A percentile compares a stretch with the other conserved stretches of the same genome.
These are phyloP conservation scores for Bellardia bayeri DNA, from an alignment of 2,888 invertebrate genomes.

Conservation along the genomic window DNA sequence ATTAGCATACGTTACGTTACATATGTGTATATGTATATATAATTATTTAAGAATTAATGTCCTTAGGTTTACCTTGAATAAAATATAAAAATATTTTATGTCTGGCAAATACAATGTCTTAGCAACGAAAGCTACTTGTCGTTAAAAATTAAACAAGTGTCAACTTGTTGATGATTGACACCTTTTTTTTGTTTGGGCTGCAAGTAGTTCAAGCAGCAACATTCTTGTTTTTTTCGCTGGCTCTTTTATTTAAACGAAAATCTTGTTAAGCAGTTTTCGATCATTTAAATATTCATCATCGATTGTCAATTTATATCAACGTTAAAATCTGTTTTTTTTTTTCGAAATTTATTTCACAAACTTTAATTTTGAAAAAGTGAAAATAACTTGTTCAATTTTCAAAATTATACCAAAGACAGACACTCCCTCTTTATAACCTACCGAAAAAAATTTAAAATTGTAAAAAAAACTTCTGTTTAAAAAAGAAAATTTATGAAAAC, in stretches of 20 bases:
- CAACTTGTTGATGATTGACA: constrained; percentile 72
- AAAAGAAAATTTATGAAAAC: constrained; percentile 57
- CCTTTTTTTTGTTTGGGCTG: constrained; percentile 53
- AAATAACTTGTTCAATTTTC: constrained; percentile 68
- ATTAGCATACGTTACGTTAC: constrained; percentile 10
- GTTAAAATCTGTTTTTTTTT: constrained; percentile 51
- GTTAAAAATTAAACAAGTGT: constrained; percentile 64
- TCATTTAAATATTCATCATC: constrained; percentile 64
- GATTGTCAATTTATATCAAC: constrained; percentile 70
- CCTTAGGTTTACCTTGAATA: constrained; percentile 41
- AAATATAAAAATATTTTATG: constrained; percentile 25
- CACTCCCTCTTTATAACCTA: constrained; percentile 39
- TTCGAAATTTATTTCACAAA: constrained; percentile 34
- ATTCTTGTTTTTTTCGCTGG: constrained; percentile 26
- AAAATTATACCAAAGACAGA: constrained; percentile 52
- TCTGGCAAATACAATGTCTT: constrained; percentile 20
- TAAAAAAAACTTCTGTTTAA: constrained; percentile 61
- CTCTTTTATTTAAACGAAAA: constrained; percentile 59
- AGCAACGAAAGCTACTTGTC: constrained; percentile 52
- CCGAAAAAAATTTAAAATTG: constrained; percentile 25
- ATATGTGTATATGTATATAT: constrained; percentile 4
- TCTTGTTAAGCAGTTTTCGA: constrained; percentile 55
- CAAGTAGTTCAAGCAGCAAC: constrained; percentile 37
- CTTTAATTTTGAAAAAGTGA: constrained; percentile 68
- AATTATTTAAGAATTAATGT: constrained; percentile 59